phyloP scores from a whole-genome alignment of 2,888 invertebrate species.

The Nomada ruficornis region DNA sequence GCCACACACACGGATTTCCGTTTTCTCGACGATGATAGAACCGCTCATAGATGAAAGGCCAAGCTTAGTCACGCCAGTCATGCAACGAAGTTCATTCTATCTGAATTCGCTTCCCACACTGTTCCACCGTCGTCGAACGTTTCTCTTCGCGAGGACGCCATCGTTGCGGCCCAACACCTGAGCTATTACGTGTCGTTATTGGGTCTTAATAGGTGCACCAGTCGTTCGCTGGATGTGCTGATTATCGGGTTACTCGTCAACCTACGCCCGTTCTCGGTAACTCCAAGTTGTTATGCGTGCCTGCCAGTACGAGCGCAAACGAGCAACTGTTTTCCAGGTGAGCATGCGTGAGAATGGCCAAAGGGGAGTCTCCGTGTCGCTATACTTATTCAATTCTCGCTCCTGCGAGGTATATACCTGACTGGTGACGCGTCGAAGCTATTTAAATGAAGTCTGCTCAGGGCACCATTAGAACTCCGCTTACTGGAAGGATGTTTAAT shows the following conservation, averaged over 20 bases:
- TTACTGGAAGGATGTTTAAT: too few relatives aligned
- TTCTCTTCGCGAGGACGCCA: constrained; percentile 25
- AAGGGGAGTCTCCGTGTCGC: constrained; percentile 9
- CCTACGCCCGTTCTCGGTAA: constrained; percentile 66
- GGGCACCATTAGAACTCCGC: too few relatives aligned
- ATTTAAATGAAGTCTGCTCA: too few relatives aligned
- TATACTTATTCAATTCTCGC: constrained; percentile 26
- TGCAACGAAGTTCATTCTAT: constrained; percentile 21
- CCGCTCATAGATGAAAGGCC: constrained; percentile 10
- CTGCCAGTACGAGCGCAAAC: constrained; percentile 35
- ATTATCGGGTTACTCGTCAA: constrained; percentile 79
- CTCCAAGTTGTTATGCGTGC: constrained; percentile 66
- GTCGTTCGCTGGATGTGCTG: constrained; percentile 77
- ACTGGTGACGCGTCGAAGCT: not conserved
- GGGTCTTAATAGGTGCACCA: constrained; percentile 79
- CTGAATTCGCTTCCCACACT: constrained; percentile 37
- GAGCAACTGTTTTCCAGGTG: constrained; percentile 44
- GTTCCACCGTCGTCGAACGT: constrained; percentile 16
- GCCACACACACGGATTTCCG: constrained; percentile 35
- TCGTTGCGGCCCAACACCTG: constrained; percentile 48
- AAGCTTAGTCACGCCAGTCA: constrained; percentile 42
- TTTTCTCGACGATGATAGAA: constrained; percentile 17
- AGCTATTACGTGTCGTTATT: constrained; percentile 81
- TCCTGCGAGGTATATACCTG: not conserved
- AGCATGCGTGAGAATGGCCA: constrained; percentile 47